Evolutionary conservation across 2,113 vertebrate genomes (phyloP).

Genomic region (Herpailurus yagouaroundi): DNA sequence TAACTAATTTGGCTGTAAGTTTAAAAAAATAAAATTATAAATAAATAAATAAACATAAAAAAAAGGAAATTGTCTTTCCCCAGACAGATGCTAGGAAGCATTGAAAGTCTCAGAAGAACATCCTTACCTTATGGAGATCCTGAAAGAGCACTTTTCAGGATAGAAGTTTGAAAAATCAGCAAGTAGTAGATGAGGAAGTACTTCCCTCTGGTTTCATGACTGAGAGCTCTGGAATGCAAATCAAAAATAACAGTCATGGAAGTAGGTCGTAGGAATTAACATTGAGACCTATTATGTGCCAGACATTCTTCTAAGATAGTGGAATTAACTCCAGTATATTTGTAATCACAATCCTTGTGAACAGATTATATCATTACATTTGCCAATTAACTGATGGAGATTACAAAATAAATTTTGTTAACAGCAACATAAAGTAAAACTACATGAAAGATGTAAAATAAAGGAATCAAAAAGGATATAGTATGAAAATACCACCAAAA

Average conservation of each 20-base stretch:
- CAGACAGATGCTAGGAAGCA: not conserved
- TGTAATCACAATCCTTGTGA: not conserved
- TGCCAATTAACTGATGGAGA: not conserved
- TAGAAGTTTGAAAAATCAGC: not conserved
- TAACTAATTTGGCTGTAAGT: too few species aligned
- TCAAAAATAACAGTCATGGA: too few species aligned
- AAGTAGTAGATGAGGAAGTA: not conserved
- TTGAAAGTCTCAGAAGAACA: not conserved
- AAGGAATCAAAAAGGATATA: not conserved
- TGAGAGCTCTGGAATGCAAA: not conserved
- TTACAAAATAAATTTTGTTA: not conserved
- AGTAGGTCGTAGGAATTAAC: not conserved
- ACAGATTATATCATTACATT: not conserved
- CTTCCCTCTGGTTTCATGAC: not conserved
- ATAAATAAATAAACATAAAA: too few species aligned
- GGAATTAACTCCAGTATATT: not conserved
- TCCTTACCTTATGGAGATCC: not conserved
- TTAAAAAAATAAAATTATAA: too few species aligned
- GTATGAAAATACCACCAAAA: not conserved
- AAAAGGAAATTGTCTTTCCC: not conserved
- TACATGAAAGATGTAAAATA: not conserved
- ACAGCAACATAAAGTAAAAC: slow-evolving; percentile 24
- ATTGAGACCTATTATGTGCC: not conserved
- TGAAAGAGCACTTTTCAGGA: not conserved
- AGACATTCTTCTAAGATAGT: not conserved